phyloP scores from a whole-genome alignment of 2,888 invertebrate genomes.

The Gymnoscelis rufifasciata region DNA sequence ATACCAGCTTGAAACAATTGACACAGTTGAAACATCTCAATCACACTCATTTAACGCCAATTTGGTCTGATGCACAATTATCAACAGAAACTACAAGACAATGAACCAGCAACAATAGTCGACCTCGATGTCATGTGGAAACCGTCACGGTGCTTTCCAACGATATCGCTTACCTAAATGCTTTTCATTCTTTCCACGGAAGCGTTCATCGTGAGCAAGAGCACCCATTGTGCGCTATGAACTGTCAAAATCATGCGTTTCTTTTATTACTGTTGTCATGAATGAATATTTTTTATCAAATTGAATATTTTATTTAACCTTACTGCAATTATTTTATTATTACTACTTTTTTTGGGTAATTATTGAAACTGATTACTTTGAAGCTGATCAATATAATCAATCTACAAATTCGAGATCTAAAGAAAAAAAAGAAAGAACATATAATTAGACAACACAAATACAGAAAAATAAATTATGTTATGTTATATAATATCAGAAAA shows the following conservation, averaged over 20 bases:
- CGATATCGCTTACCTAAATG: constrained; percentile 54
- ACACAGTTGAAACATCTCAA: constrained; percentile 19
- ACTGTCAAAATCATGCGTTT: constrained; percentile 33
- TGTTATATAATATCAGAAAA: too few species aligned
- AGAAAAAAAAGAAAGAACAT: too few species aligned
- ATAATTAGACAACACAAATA: too few species aligned
- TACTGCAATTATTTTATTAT: too few species aligned
- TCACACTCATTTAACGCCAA: constrained; percentile 22
- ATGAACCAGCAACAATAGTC: constrained; percentile 56
- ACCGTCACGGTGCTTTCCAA: constrained; percentile 73
- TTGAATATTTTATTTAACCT: too few species aligned
- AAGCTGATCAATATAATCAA: too few species aligned
- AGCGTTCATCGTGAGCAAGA: constrained; percentile 30
- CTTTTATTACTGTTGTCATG: constrained; percentile 1
- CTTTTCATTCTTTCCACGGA: constrained; percentile 40
- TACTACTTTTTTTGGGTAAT: too few species aligned
- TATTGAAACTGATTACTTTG: too few species aligned
- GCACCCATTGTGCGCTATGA: constrained; percentile 33
- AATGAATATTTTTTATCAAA: background rate
- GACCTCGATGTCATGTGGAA: constrained; percentile 73
- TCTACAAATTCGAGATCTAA: too few species aligned
- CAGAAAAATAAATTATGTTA: too few species aligned
- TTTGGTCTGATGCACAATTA: constrained; percentile 29
- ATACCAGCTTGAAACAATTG: background rate
- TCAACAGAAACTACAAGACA: constrained; percentile 40